A percentile compares a stretch with the other conserved stretches of the same genome.
Conservation (phyloP, 2,113 vertebrate species). For the Himantopus leucocephalus region DNA sequence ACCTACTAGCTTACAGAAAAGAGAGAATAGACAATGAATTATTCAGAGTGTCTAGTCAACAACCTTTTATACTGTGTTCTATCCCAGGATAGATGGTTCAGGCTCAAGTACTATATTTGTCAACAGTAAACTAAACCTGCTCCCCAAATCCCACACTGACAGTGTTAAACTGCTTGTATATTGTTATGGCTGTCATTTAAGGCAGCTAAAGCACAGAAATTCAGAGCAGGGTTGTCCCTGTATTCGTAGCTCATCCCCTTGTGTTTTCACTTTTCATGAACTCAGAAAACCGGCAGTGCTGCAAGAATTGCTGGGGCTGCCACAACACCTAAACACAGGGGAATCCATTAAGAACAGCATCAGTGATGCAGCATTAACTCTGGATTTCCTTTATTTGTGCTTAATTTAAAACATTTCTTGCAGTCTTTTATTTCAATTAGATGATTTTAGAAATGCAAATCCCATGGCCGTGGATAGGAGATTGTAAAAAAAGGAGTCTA, state of each 20-base stretch:
- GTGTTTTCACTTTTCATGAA: not conserved
- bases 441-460: not conserved
- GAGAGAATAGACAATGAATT: constrained; percentile 9
- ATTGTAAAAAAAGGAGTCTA: not conserved
- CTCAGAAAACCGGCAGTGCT: not conserved
- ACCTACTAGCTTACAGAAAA: constrained; percentile 6
- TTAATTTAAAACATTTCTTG: not conserved
- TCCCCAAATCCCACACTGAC: constrained; percentile 41
- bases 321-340: not conserved
- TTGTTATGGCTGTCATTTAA: constrained; percentile 30
- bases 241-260: not conserved
- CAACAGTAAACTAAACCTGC: constrained; percentile 34
- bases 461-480: not conserved
- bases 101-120: constrained; percentile 54
- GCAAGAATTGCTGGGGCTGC: not conserved
- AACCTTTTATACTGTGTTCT: constrained; percentile 39
- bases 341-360: not conserved
- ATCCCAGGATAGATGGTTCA: constrained; percentile 36
- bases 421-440: not conserved
- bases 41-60: constrained; percentile 51
- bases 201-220: not conserved
- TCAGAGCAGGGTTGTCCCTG: not conserved
- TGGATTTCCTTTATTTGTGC: not conserved
- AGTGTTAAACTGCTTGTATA: constrained; percentile 29
- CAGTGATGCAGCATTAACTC: not conserved